Conservation (phyloP, 23 tunicate species). For the Phallusia fumigata region DNA sequence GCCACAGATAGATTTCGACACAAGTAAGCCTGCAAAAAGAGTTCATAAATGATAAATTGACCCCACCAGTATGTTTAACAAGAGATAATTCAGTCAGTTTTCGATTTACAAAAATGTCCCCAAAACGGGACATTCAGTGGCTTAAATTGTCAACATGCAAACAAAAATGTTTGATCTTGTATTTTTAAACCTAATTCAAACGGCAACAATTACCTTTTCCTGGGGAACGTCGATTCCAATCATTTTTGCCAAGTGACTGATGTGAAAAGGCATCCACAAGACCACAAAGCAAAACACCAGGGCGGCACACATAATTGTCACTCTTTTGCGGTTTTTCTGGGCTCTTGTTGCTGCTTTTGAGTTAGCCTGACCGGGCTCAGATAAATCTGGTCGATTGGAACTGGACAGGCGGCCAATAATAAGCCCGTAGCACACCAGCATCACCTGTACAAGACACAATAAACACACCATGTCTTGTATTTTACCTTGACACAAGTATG, state of each 20-base stretch:
- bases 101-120: no score
- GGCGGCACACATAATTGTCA: conserved; percentile 82
- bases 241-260: conserved; percentile 65
- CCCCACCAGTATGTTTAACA: no score
- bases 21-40: conserved; percentile 17
- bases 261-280: conserved; percentile 78
- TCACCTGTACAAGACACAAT: no score
- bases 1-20: conserved; percentile 19
- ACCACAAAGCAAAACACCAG: conserved; percentile 51
- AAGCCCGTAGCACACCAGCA: conserved; percentile 53
- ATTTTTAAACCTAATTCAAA: no score
- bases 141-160: no score
- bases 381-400: neutral
- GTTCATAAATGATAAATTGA: no score
- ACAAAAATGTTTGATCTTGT: no score
- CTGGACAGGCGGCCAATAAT: conserved; percentile 31
- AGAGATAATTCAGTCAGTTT: no score
- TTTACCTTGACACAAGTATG: no score
- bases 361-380: neutral
- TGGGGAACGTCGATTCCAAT: conserved; percentile 47
- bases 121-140: no score
- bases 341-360: conserved; percentile 28
- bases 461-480: no score
- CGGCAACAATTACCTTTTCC: neutral
- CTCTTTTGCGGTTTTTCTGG: conserved; percentile 47